Percentiles rank a stretch among this genome's conserved stretches.
Evolutionary conservation across 2,888 invertebrate species (phyloP).

Genomic region (Perizoma affinitatum): DNA sequence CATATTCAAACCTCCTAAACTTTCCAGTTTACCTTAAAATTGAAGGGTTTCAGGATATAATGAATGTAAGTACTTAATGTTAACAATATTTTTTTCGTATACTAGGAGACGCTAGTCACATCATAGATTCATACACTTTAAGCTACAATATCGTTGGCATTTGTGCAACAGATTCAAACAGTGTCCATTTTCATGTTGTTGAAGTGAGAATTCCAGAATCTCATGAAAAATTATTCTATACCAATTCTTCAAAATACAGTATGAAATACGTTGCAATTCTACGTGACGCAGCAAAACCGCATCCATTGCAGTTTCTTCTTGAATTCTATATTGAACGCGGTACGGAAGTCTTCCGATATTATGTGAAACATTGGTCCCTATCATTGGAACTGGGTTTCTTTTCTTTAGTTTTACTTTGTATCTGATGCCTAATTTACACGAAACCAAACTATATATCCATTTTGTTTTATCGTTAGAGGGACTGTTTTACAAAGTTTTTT

Average conservation of each 20-base stretch:
- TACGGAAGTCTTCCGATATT: slow-evolving; percentile 52
- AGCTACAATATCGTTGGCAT: background rate
- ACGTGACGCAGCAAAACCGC: slow-evolving; percentile 60
- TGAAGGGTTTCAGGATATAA: too few relatives aligned
- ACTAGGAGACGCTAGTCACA: too few relatives aligned
- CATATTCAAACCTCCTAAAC: too few relatives aligned
- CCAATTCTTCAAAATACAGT: slow-evolving; percentile 55
- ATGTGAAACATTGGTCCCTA: slow-evolving; percentile 52
- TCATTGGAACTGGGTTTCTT: slow-evolving; percentile 41
- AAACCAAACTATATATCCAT: too few relatives aligned
- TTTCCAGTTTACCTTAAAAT: too few relatives aligned
- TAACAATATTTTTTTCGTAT: too few relatives aligned
- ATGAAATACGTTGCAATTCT: slow-evolving; percentile 59
- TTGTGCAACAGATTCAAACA: background rate
- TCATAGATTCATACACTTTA: background rate
- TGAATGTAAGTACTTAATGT: too few relatives aligned
- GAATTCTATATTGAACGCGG: slow-evolving; percentile 49
- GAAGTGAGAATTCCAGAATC: background rate
- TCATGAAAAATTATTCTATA: background rate
- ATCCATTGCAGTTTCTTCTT: slow-evolving; percentile 61
- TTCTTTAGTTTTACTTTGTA: background rate
- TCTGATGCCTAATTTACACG: too few relatives aligned
- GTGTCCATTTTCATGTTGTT: background rate
- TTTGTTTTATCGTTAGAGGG: too few relatives aligned
- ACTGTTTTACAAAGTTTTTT: too few relatives aligned